Evolutionary conservation across 2,797 vertebrate species (phyloP).

Genomic region (Acipenser oxyrinchus): DNA sequence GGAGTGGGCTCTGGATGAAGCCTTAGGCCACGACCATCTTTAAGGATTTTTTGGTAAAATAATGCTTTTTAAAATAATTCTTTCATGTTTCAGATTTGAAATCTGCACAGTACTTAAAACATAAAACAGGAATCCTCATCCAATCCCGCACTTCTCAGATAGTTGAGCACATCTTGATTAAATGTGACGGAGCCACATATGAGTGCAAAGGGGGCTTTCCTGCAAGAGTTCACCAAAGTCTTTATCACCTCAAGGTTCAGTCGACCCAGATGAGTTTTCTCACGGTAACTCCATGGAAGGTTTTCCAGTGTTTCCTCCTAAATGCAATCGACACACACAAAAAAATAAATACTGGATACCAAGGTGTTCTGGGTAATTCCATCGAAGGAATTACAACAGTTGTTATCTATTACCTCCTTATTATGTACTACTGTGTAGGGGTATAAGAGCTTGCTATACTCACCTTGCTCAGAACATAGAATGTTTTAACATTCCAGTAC

Average conservation of each 20-base stretch:
- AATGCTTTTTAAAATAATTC: too few species aligned
- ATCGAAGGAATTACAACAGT: not conserved
- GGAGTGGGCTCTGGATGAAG: too few species aligned
- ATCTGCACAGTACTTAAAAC: constrained; percentile 1
- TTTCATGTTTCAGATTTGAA: too few species aligned
- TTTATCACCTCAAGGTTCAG: constrained; percentile 40
- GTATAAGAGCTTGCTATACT: constrained; percentile 9
- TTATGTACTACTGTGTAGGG: not conserved
- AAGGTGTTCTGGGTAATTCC: not conserved
- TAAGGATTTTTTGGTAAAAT: too few species aligned
- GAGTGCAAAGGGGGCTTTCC: constrained; percentile 48
- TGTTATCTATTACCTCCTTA: not conserved
- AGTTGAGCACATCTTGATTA: constrained; percentile 45
- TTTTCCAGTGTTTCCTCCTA: constrained; percentile 51
- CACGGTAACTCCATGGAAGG: constrained; percentile 58
- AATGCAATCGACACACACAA: not conserved
- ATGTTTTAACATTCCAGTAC: constrained; percentile 60
- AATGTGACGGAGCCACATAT: constrained; percentile 57
- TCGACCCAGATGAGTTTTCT: constrained; percentile 43
- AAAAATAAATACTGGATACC: too few species aligned
- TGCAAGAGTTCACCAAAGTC: constrained; percentile 44
- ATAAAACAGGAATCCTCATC: constrained; percentile 49
- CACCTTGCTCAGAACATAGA: constrained; percentile 64
- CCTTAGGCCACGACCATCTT: too few species aligned
- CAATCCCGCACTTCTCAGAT: constrained; percentile 41